Evolutionary conservation across 2,797 vertebrate genomes (phyloP).

Genomic region (Aulostomus chinensis): DNA sequence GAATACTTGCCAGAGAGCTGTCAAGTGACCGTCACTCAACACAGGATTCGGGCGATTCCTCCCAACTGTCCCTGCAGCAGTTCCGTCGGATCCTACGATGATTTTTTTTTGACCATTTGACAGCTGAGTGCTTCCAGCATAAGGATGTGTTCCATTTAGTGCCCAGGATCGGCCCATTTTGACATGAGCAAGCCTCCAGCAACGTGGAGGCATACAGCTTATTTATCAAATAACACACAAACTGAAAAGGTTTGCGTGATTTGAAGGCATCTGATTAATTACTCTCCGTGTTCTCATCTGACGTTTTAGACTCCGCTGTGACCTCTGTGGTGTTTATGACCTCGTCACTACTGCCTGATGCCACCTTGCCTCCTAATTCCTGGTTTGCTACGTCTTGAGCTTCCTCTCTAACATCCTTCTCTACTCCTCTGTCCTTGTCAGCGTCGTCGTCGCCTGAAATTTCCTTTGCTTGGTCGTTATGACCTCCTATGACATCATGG

Average conservation of each 20-base stretch:
- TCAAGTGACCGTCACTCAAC: slow-evolving; percentile 53
- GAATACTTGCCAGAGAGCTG: slow-evolving; percentile 41
- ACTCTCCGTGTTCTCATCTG: slow-evolving; percentile 44
- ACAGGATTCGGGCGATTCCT: slow-evolving; percentile 36
- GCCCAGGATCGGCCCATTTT: slow-evolving; percentile 45
- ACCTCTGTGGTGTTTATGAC: slow-evolving; percentile 23
- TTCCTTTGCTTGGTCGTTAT: slow-evolving; percentile 22
- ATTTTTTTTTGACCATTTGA: slow-evolving; percentile 49
- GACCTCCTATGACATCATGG: too few relatives aligned
- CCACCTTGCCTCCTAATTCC: slow-evolving; percentile 28
- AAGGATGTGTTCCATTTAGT: slow-evolving; percentile 65
- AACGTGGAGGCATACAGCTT: slow-evolving; percentile 57
- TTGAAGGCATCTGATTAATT: slow-evolving; percentile 50
- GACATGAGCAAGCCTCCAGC: slow-evolving; percentile 58
- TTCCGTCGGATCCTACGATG: slow-evolving; percentile 51
- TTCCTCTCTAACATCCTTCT: slow-evolving; percentile 27
- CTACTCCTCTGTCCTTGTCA: slow-evolving; percentile 24
- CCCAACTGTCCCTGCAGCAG: slow-evolving; percentile 44
- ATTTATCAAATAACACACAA: slow-evolving; percentile 61
- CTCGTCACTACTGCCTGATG: slow-evolving; percentile 22
- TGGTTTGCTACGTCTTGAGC: slow-evolving; percentile 4
- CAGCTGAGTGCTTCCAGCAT: slow-evolving; percentile 70
- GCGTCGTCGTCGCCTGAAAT: slow-evolving; percentile 4
- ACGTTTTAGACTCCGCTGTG: slow-evolving; percentile 30
- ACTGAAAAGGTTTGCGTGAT: slow-evolving; percentile 62